A percentile compares a stretch with the other conserved stretches of the same genome.
phyloP scores from a whole-genome alignment of 2,888 invertebrate species.

The Clusia tigrina region DNA sequence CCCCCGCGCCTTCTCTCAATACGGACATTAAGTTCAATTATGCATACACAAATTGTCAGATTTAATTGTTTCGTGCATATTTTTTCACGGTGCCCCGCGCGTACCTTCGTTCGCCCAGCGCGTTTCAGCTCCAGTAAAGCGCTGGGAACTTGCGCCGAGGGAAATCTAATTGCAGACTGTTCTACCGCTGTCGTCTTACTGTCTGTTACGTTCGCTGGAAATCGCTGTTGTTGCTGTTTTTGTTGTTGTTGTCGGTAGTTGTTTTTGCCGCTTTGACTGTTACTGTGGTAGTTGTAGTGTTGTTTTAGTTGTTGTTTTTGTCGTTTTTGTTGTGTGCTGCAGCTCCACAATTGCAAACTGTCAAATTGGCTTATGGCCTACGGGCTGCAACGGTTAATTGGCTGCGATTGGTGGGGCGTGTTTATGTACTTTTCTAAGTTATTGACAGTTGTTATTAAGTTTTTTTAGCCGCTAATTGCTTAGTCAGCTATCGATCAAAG shows the following conservation, averaged over 20 bases:
- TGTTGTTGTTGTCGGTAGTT: not conserved
- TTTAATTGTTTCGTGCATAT: not conserved
- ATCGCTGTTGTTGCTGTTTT: too few relatives aligned
- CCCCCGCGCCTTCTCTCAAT: too few relatives aligned
- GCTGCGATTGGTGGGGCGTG: slow-evolving; percentile 55
- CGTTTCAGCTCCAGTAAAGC: too few relatives aligned
- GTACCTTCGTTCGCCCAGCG: too few relatives aligned
- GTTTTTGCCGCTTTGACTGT: not conserved
- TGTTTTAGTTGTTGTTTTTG: not conserved
- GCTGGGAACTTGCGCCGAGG: too few relatives aligned
- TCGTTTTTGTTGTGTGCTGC: not conserved
- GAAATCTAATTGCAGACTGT: too few relatives aligned
- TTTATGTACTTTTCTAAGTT: slow-evolving; percentile 29
- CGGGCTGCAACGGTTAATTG: slow-evolving; percentile 51
- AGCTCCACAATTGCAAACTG: not conserved
- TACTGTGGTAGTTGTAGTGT: not conserved
- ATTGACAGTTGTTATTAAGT: not conserved
- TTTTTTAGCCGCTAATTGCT: not conserved
- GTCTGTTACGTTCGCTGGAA: not conserved
- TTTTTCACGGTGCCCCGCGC: too few relatives aligned
- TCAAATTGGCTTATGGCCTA: slow-evolving; percentile 1
- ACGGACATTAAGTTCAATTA: too few relatives aligned
- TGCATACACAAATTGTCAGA: not conserved
- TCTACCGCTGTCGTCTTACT: not conserved
- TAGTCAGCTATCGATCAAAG: not conserved